Conservation (phyloP, 2,113 vertebrate genomes). For the Lipophrys pholis region DNA sequence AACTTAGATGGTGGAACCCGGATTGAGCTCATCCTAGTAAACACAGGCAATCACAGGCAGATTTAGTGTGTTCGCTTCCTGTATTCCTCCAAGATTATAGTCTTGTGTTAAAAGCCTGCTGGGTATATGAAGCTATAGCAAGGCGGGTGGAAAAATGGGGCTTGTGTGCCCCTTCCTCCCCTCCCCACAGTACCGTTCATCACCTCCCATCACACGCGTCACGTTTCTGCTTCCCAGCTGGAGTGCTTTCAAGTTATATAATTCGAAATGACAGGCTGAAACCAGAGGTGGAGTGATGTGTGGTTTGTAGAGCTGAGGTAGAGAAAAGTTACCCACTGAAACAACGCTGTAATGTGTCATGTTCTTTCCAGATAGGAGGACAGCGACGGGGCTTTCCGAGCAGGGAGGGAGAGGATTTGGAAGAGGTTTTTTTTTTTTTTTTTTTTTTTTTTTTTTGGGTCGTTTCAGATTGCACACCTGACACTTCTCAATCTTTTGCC, state of each 20-base stretch:
- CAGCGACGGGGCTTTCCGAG: constrained; percentile 17
- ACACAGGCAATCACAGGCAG: constrained; percentile 3
- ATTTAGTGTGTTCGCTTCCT: constrained; percentile 22
- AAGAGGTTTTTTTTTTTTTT: background rate
- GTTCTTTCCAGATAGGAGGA: constrained; percentile 43
- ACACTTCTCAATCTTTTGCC: constrained; percentile 43
- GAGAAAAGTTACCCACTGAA: constrained; percentile 44
- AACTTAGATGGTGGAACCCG: constrained; percentile 5
- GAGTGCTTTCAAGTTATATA: constrained; percentile 70
- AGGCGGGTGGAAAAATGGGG: constrained; percentile 2
- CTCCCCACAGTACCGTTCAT: constrained; percentile 32
- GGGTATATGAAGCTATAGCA: constrained; percentile 20
- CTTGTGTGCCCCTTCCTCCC: background rate
- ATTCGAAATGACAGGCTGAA: constrained; percentile 67
- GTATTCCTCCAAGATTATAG: constrained; percentile 36
- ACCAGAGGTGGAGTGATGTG: constrained; percentile 56
- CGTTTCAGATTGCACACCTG: constrained; percentile 42
- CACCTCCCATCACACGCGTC: constrained; percentile 54
- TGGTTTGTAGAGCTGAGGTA: constrained; percentile 50
- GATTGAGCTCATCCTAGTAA: constrained; percentile 13
- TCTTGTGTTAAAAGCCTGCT: constrained; percentile 27
- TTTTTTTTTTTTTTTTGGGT: constrained; percentile 20
- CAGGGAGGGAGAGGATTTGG: background rate
- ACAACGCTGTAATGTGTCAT: constrained; percentile 57
- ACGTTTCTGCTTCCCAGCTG: constrained; percentile 49